Base-by-base conservation (phyloP, 2,113 vertebrate species). In the Amia ocellicauda region DNA sequence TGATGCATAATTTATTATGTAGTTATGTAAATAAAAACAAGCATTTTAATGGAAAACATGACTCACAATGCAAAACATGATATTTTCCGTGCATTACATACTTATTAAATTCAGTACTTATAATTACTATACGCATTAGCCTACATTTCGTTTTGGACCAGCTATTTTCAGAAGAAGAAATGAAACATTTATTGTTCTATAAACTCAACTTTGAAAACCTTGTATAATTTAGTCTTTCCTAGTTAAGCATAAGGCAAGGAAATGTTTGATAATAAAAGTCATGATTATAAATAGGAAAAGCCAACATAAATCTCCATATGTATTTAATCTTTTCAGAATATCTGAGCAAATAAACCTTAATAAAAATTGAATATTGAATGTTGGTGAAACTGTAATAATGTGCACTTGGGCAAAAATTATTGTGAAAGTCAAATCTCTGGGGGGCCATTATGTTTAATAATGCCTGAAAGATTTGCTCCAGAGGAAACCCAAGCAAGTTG, bases 381-480 rank as follows among this genome's bases (percentile, higher is more conserved):
- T 2, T 42, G 31, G 13, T 42, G 31, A 7, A 58, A 42, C 40
- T 42, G 13, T 9, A 24, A 31, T 58, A 58, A 58, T 41, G 29
- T 41, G 56, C 20, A 16, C 36, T 24, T 42, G 31, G 56, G 56
- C 31, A 22, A 36, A 42, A 58, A 42, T 23, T 36, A 42, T 42
- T 19, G 56, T 42, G 29, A 41, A 58, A 58, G 31, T 42, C 29
- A 23, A 7, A 20, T 58, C 56, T 42, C 56, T 13, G 36, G 10
- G 3, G 56, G 36, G 22, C 56, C 29, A 24, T 58, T 58, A 41
- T 41, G 56, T 22, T 42, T 58, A 58, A 58, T 58, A 58, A 58
- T 24, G 56, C 36, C 22, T 58, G 56, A 22, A 31, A 24, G 19
- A 13, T 42, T 19, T 58, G 27, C 36, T 41, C 36, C 31, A 14